These are phyloP conservation scores for Diaprepes abbreviatus DNA, from an alignment of 2,888 invertebrate genomes.

Conservation along the genomic window DNA sequence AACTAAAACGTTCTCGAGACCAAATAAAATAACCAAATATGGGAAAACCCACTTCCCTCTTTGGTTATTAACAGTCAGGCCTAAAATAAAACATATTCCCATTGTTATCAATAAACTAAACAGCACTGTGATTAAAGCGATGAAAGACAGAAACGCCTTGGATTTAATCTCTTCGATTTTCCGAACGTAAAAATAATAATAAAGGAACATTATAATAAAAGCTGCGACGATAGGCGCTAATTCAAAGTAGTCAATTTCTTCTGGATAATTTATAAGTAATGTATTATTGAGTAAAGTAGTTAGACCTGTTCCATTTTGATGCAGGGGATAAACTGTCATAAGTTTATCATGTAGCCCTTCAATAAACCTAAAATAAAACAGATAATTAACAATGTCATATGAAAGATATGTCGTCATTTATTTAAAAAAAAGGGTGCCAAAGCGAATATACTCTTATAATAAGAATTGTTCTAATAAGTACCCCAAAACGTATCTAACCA, in stretches of 20 bases:
- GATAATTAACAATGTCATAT: too few relatives aligned
- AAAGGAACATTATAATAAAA: slow-evolving; percentile 89
- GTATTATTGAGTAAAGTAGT: slow-evolving; percentile 65
- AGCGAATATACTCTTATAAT: too few relatives aligned
- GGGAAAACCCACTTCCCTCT: slow-evolving; percentile 94
- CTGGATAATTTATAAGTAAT: slow-evolving; percentile 89
- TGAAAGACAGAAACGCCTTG: slow-evolving; percentile 88
- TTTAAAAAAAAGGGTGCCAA: too few relatives aligned
- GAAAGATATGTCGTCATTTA: too few relatives aligned
- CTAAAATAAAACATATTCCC: slow-evolving; percentile 89
- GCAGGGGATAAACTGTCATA: slow-evolving; percentile 78
- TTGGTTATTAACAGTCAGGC: slow-evolving; percentile 83
- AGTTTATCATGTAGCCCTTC: slow-evolving; percentile 80
- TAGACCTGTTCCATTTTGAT: slow-evolving; percentile 67
- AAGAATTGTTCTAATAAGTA: too few relatives aligned
- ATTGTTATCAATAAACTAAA: slow-evolving; percentile 94
- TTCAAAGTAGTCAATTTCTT: slow-evolving; percentile 87
- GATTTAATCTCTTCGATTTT: slow-evolving; percentile 95
- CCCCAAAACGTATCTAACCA: too few relatives aligned
- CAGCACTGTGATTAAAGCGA: slow-evolving; percentile 88
- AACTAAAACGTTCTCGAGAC: slow-evolving; percentile 92
- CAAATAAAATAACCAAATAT: slow-evolving; percentile 94
- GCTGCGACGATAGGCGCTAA: slow-evolving; percentile 87
- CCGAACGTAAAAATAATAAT: slow-evolving; percentile 94
- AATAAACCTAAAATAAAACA: slow-evolving; percentile 79